phyloP scores from a whole-genome alignment of 92 coral and sea anemone species.

The Epizoanthus ramosus region DNA sequence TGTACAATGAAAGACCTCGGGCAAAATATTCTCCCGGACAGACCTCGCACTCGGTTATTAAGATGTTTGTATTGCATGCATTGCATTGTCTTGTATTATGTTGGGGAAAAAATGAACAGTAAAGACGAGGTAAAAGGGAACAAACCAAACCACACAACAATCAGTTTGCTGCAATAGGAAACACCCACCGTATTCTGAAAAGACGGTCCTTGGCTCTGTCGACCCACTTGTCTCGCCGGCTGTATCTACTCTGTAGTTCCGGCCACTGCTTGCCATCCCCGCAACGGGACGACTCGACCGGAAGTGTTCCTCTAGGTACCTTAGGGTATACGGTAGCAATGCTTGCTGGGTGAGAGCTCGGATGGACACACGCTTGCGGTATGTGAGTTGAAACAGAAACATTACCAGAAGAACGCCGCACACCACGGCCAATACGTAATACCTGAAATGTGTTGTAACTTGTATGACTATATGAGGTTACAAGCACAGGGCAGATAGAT shows the following conservation, averaged over 20 bases:
- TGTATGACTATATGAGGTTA: background rate
- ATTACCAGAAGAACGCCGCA: constrained; percentile 44
- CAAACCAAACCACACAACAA: too few relatives aligned
- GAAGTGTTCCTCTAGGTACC: constrained; percentile 37
- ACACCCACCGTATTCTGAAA: constrained; percentile 7
- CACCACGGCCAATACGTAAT: constrained; percentile 44
- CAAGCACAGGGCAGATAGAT: too few relatives aligned
- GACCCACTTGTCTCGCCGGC: background rate
- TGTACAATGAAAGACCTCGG: too few relatives aligned
- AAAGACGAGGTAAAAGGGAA: too few relatives aligned
- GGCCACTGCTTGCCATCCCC: background rate
- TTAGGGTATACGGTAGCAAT: constrained; percentile 23
- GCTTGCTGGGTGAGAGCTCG: constrained; percentile 46
- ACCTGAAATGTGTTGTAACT: constrained; percentile 46
- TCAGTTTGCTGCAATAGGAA: background rate
- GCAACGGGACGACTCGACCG: constrained; percentile 1
- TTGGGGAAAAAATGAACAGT: too few relatives aligned
- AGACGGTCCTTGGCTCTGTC: background rate
- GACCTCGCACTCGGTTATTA: too few relatives aligned
- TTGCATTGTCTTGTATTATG: too few relatives aligned
- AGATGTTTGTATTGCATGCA: too few relatives aligned
- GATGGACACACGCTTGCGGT: constrained; percentile 40
- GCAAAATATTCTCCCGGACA: too few relatives aligned
- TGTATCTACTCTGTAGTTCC: background rate
- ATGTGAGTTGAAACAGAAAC: constrained; percentile 50